phyloP scores from a whole-genome alignment of 2,888 invertebrate genomes.

The Acronicta alni region DNA sequence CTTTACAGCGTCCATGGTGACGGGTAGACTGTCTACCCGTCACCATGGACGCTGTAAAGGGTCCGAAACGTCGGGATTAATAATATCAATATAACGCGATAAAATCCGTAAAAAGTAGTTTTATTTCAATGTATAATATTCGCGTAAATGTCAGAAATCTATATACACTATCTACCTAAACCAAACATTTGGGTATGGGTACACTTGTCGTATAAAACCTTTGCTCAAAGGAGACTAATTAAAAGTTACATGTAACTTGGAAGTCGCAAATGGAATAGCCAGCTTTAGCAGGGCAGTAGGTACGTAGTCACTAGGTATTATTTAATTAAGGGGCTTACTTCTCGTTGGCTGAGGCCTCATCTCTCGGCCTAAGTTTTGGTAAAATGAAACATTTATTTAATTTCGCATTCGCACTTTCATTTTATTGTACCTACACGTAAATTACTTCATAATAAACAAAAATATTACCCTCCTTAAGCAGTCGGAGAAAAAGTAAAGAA shows the following conservation, averaged over 20 bases:
- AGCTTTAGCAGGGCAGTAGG: conserved; percentile 13
- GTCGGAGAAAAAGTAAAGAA: too few relatives aligned
- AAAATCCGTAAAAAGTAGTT: too few relatives aligned
- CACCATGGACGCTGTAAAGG: too few relatives aligned
- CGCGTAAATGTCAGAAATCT: too few relatives aligned
- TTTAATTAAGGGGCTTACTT: conserved; percentile 39
- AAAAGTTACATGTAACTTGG: conserved; percentile 24
- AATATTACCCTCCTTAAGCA: too few relatives aligned
- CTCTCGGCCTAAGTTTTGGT: conserved; percentile 1
- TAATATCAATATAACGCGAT: too few relatives aligned
- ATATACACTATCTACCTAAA: too few relatives aligned
- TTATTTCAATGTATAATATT: too few relatives aligned
- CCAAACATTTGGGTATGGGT: conserved; percentile 12
- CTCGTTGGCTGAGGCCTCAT: conserved; percentile 21
- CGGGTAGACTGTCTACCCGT: too few relatives aligned
- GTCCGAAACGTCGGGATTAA: too few relatives aligned
- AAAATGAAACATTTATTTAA: conserved; percentile 39
- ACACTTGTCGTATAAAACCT: conserved; percentile 12
- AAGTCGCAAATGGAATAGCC: conserved; percentile 10
- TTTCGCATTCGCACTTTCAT: too few relatives aligned
- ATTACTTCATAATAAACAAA: background rate
- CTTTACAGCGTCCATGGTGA: too few relatives aligned
- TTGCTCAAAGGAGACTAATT: conserved; percentile 26
- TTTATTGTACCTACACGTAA: background rate
- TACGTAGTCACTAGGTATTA: conserved; percentile 23